Evolutionary conservation across 2,888 invertebrate species (phyloP), one percentile per base, ranked within the genome.

Genomic region (Hipparchia sbordonii): DNA sequence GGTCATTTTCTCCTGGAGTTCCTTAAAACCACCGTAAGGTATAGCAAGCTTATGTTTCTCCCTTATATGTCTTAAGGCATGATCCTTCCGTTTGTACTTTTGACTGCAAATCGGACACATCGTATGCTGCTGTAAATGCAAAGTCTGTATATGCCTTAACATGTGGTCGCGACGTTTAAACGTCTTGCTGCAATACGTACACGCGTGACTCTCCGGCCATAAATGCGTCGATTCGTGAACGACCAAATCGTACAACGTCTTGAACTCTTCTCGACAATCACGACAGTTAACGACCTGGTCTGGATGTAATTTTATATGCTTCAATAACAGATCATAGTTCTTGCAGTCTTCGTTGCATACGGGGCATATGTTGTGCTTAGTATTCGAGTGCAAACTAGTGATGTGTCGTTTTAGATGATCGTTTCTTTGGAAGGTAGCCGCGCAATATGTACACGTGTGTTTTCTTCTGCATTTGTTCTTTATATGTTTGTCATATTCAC

Each of bases 81-180:
- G 89, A 46, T 90, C 90, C 57, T 82, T 87, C 1, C 90, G 71
- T 62, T 87, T 89, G n/a, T 86, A 89, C 0, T 76, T 76, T 45
- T 85, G 83, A 0, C 80, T 74, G 33, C 90, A 90, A 0, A 89
- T 67, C 0, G 88, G 87, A 69, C 90, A 90, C 0, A 76, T 74
- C 0, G 84, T 81, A 6, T 78, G 75, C 46, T 84, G 78, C 3
- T 87, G 86, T 13, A 87, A 75, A 77, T 90, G 90, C 59, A 85
- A 82, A 0, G 87, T 85, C 46, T 87, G 88, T 0, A 87, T 75
- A 69, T 90, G 90, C 4, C 90, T 78, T 0, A 88, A 51, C 87
- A 90, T 87, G 52, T 90, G 90, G 67, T 90, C 90, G 7, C 84
- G 74, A 0, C 90, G 74, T 54, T 89, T 90, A 62, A 89, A 90